Evolutionary conservation across 2,888 invertebrate genomes (phyloP).

Genomic region (Masnerella sp.): DNA sequence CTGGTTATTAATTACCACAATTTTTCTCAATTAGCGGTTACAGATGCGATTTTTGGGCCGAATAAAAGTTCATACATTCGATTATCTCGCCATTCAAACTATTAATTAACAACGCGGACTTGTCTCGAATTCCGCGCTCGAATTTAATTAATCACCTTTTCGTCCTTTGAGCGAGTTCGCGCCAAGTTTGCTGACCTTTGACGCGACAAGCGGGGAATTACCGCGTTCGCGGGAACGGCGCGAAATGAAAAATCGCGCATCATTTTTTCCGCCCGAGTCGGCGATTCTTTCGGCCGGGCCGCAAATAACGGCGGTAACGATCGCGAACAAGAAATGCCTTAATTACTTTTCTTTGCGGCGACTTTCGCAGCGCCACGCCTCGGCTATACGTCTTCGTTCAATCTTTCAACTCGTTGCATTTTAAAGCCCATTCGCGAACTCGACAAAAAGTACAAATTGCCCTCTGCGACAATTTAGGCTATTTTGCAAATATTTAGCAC

Average conservation of each 20-base stretch:
- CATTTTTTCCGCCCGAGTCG: conserved; percentile 1
- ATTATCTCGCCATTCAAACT: conserved; percentile 13
- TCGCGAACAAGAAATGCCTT: conserved; percentile 47
- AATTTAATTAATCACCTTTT: conserved; percentile 30
- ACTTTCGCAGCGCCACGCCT: conserved; percentile 39
- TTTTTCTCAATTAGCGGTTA: too few relatives aligned
- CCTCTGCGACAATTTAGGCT: conserved; percentile 14
- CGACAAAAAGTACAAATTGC: neutral
- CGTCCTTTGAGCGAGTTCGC: conserved; percentile 16
- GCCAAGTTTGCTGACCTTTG: conserved; percentile 11
- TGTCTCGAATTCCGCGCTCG: conserved; percentile 10
- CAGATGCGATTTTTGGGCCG: neutral
- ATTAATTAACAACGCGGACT: conserved; percentile 16
- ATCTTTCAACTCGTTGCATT: conserved; percentile 33
- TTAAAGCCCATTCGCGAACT: conserved; percentile 8
- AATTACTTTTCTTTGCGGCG: conserved; percentile 55
- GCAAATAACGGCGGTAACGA: conserved; percentile 44
- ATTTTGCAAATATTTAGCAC: conserved; percentile 17
- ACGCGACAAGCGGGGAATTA: conserved; percentile 8
- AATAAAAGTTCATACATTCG: neutral
- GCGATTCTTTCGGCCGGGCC: conserved; percentile 21
- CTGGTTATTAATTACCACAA: too few relatives aligned
- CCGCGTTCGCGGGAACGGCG: neutral
- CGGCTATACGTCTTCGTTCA: conserved; percentile 31
- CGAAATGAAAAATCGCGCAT: conserved; percentile 8